These are phyloP conservation scores for Hecatera dysodea DNA, from an alignment of 2,888 invertebrate genomes.

Conservation along the genomic window DNA sequence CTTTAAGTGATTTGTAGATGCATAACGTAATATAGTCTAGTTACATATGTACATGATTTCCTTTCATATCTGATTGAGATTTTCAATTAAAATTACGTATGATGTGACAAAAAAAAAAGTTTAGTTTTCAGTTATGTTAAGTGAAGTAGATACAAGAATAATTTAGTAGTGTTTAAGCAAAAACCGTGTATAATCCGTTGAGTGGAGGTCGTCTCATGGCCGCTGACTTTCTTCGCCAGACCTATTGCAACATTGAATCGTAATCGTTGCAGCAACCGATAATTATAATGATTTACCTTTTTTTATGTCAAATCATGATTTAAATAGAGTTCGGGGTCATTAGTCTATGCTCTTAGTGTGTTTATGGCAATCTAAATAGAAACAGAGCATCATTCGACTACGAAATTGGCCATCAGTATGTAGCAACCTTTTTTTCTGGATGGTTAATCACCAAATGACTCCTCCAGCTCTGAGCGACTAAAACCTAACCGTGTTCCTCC, in stretches of 20 bases:
- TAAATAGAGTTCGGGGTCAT: conserved; percentile 40
- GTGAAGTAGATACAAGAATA: conserved; percentile 38
- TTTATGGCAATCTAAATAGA: not conserved
- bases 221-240: conserved; percentile 62
- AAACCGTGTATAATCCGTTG: conserved; percentile 65
- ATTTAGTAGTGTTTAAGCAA: conserved; percentile 42
- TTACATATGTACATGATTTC: too few relatives aligned
- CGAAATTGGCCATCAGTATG: not conserved
- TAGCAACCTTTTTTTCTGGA: too few relatives aligned
- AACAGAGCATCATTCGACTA: not conserved
- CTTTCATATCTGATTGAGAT: too few relatives aligned
- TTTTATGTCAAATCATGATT: conserved; percentile 35
- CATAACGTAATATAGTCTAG: too few relatives aligned
- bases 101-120: not conserved
- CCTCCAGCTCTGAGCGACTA: too few relatives aligned
- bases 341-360: conserved; percentile 4
- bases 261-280: conserved; percentile 55
- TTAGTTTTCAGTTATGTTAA: conserved; percentile 19
- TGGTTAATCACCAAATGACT: too few relatives aligned
- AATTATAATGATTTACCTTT: conserved; percentile 31
- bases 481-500: too few relatives aligned
- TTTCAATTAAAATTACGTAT: too few relatives aligned
- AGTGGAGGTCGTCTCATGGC: conserved; percentile 64
- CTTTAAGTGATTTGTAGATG: too few relatives aligned
- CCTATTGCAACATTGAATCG: conserved; percentile 63